Evolutionary conservation across 2,888 invertebrate genomes (phyloP).

Genomic region (Rutpela maculata): DNA sequence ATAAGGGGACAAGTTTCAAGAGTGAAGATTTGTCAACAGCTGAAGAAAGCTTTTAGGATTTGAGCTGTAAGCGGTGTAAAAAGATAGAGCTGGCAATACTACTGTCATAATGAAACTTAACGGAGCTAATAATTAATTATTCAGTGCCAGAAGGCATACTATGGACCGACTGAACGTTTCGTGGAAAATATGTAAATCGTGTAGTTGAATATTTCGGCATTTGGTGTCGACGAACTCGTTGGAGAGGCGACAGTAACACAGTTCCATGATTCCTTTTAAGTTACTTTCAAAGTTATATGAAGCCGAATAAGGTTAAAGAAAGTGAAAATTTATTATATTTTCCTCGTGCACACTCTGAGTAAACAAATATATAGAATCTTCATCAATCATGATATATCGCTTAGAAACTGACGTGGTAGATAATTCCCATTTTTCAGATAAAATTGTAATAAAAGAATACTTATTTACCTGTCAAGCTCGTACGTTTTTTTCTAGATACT

Average conservation of each 20-base stretch:
- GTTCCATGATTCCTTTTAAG: neutral
- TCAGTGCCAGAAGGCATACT: too few species aligned
- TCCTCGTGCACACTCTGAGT: neutral
- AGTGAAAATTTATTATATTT: constrained; percentile 7
- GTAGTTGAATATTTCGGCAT: too few species aligned
- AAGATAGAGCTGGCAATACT: too few species aligned
- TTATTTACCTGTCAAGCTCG: constrained; percentile 7
- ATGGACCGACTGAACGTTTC: too few species aligned
- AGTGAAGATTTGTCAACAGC: too few species aligned
- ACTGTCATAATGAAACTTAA: too few species aligned
- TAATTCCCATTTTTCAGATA: constrained; percentile 2
- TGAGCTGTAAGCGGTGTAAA: too few species aligned
- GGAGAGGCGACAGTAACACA: neutral
- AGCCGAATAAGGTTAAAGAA: neutral
- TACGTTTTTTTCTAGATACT: neutral
- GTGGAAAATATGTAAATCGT: too few species aligned
- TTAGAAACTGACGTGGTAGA: neutral
- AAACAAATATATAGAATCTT: neutral
- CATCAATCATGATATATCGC: neutral
- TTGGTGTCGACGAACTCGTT: neutral
- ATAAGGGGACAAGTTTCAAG: too few species aligned
- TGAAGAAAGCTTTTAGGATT: too few species aligned
- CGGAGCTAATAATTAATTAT: too few species aligned
- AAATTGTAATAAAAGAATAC: neutral
- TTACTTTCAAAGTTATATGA: neutral